Conservation (phyloP, 2,888 invertebrate species). For the Acheta domesticus region DNA sequence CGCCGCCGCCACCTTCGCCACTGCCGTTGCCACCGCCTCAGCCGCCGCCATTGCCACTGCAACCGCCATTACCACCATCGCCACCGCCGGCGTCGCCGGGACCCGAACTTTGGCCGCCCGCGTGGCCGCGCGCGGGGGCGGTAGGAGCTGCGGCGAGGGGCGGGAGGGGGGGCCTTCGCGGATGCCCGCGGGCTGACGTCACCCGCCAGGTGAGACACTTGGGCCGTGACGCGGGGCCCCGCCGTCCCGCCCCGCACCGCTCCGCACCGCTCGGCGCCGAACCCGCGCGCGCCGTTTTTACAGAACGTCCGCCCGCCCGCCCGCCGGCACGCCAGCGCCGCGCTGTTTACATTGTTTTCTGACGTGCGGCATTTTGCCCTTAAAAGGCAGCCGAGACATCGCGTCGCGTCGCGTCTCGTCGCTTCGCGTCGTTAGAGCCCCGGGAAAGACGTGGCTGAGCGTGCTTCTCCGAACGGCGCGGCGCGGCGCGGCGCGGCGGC, state of each 20-base stretch:
- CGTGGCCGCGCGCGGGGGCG: neutral
- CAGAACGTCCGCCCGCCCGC: too few relatives aligned
- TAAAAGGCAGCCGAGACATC: neutral
- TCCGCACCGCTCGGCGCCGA: neutral
- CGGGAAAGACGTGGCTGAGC: neutral
- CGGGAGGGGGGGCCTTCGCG: neutral
- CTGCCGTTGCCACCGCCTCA: too few relatives aligned
- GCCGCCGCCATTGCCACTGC: too few relatives aligned
- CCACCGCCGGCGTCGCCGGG: neutral
- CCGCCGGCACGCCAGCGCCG: neutral
- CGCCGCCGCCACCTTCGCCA: too few relatives aligned
- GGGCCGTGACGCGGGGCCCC: neutral
- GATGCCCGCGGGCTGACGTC: conserved; percentile 18
- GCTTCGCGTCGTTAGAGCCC: neutral
- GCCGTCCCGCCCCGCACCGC: neutral
- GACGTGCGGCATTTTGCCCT: neutral
- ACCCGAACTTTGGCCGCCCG: neutral
- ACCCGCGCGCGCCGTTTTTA: too few relatives aligned
- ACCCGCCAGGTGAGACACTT: conserved; percentile 9
- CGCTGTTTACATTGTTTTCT: neutral
- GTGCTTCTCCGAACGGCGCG: neutral
- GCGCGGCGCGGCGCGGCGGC: too few relatives aligned
- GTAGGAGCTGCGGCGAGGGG: neutral
- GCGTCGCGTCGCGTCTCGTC: neutral
- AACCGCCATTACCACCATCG: too few relatives aligned